Evolutionary conservation across 2,113 vertebrate genomes (phyloP).

Genomic region (Puffinus mauretanicus): DNA sequence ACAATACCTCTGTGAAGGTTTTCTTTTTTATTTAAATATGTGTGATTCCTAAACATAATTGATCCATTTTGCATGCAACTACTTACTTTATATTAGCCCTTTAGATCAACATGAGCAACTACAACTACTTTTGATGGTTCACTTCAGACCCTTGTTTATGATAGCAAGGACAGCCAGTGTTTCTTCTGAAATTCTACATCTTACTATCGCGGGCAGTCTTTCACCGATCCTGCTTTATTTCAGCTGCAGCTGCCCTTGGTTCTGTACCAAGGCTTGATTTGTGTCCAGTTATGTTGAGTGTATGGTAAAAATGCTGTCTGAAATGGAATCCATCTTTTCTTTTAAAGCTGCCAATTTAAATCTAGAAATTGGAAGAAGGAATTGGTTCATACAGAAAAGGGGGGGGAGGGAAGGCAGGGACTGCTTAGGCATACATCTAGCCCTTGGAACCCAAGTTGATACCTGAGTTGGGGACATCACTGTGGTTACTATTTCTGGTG

Average conservation of each 20-base stretch:
- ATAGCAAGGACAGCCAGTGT: not conserved
- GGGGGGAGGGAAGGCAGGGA: too few relatives aligned
- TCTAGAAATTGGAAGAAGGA: not conserved
- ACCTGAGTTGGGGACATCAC: accelerated
- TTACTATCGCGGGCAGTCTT: not conserved
- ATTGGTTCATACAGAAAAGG: not conserved
- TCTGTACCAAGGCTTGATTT: not conserved
- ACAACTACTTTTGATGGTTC: not conserved
- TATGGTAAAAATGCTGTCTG: not conserved
- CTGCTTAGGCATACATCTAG: not conserved
- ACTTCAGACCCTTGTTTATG: not conserved
- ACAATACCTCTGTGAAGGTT: not conserved
- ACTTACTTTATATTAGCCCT: not conserved
- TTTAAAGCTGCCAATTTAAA: not conserved
- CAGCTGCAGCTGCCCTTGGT: not conserved
- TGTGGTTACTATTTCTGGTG: not conserved
- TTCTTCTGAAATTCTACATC: not conserved
- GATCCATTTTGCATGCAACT: not conserved
- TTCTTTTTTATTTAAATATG: not conserved
- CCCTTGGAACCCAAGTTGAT: not conserved
- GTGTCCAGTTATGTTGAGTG: not conserved
- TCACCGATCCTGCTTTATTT: not conserved
- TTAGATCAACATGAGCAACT: not conserved
- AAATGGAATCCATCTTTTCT: not conserved
- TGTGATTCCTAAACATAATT: not conserved